Conservation (phyloP, 2,888 invertebrate species). For the Aleiodes alternator region DNA sequence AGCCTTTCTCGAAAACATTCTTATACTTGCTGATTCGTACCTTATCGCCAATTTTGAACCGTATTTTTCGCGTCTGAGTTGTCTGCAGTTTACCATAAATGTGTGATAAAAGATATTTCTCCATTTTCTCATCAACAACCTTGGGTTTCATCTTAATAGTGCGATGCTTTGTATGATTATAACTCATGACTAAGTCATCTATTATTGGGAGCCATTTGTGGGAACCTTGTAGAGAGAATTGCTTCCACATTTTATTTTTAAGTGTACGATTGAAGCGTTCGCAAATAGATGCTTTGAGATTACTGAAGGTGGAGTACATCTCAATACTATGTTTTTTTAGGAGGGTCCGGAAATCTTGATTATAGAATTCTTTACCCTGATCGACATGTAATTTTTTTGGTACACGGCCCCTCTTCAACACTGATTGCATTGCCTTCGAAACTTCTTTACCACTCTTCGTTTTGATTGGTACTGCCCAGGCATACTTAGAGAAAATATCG, state of each 20-base stretch:
- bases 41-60: conserved; percentile 60
- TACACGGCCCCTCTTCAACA: conserved; percentile 36
- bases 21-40: conserved; percentile 65
- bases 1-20: conserved; percentile 60
- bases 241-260: conserved; percentile 60
- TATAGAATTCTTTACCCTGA: conserved; percentile 52
- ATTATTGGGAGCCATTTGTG: conserved; percentile 52
- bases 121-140: conserved; percentile 58
- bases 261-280: conserved; percentile 64
- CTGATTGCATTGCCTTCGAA: conserved; percentile 52
- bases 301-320: conserved; percentile 52
- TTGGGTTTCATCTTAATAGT: conserved; percentile 64
- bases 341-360: conserved; percentile 43
- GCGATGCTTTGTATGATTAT: conserved; percentile 62
- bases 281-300: conserved; percentile 62
- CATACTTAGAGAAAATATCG: conserved; percentile 71
- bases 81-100: conserved; percentile 6
- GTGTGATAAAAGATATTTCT: not conserved
- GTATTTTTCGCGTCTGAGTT: conserved; percentile 19
- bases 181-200: conserved; percentile 46
- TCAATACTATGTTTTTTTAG: conserved; percentile 45
- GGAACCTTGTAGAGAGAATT: conserved; percentile 54
- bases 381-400: conserved; percentile 49
- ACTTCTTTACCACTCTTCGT: conserved; percentile 65
- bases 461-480: conserved; percentile 68